Percentiles rank a stretch among this genome's conserved stretches.
Conservation (phyloP, 2,888 invertebrate genomes). For the Brenthis daphne region DNA sequence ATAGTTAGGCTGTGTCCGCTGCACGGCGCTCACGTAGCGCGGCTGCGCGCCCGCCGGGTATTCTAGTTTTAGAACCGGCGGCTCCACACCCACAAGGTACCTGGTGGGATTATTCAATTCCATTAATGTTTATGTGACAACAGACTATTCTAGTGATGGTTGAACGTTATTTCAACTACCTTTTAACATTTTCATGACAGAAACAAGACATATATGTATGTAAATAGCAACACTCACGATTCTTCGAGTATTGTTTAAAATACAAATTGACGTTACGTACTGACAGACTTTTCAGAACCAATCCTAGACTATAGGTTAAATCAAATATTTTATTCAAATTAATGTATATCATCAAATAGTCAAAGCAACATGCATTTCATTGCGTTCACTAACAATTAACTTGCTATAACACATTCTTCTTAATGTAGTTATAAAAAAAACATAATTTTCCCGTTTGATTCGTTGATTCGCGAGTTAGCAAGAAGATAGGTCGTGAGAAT, state of each 20-base stretch:
- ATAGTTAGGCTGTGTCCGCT: slow-evolving; percentile 77
- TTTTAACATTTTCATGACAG: too few relatives aligned
- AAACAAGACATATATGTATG: too few relatives aligned
- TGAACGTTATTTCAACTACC: too few relatives aligned
- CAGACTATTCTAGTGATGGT: too few relatives aligned
- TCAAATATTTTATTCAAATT: too few relatives aligned
- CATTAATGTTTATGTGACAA: too few relatives aligned
- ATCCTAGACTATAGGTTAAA: too few relatives aligned
- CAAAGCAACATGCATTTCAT: background rate
- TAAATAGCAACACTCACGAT: too few relatives aligned
- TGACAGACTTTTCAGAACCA: too few relatives aligned
- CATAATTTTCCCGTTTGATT: slow-evolving; percentile 13
- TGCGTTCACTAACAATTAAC: background rate
- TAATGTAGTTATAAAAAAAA: slow-evolving; percentile 2
- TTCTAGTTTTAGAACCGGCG: slow-evolving; percentile 90
- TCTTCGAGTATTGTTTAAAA: too few relatives aligned
- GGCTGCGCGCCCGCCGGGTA: slow-evolving; percentile 84
- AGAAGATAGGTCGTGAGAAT: slow-evolving; percentile 29
- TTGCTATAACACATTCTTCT: background rate
- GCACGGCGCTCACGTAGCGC: slow-evolving; percentile 88
- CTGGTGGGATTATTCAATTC: slow-evolving; percentile 69
- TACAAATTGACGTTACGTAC: too few relatives aligned
- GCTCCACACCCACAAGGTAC: slow-evolving; percentile 92
- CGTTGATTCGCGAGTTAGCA: slow-evolving; percentile 18
- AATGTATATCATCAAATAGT: background rate